Percentiles rank a stretch among this genome's conserved stretches.
Conservation (phyloP, 2,888 invertebrate species). For the Agonopterix alstromeriana region DNA sequence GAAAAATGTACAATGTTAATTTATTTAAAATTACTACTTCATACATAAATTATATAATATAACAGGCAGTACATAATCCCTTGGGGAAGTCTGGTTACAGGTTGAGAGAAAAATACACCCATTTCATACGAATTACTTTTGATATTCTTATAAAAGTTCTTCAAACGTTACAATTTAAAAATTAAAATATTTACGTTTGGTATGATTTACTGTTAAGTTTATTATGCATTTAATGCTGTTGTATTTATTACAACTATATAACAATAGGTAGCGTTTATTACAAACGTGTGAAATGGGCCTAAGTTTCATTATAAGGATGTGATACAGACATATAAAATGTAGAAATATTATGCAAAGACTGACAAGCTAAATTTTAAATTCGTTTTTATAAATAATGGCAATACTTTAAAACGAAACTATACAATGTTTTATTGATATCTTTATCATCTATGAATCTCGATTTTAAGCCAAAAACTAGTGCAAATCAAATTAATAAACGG, state of each 20-base stretch:
- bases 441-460: too few species aligned
- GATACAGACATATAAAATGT: not conserved
- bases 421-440: too few species aligned
- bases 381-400: too few species aligned
- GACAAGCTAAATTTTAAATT: not conserved
- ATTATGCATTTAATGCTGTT: not conserved
- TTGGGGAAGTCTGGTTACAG: not conserved
- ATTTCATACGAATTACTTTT: not conserved
- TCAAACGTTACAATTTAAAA: too few species aligned
- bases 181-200: too few species aligned
- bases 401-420: too few species aligned
- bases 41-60: slow-evolving; percentile 53
- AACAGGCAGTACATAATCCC: slow-evolving; percentile 31
- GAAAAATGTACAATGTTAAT: slow-evolving; percentile 64
- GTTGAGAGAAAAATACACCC: not conserved
- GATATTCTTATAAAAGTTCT: not conserved
- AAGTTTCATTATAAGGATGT: not conserved
- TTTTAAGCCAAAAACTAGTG: too few species aligned
- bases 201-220: not conserved
- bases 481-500: slow-evolving; percentile 7
- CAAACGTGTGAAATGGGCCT: too few species aligned
- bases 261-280: too few species aligned
- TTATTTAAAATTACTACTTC: slow-evolving; percentile 61
- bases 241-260: not conserved
- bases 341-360: slow-evolving; percentile 2